Conservation (phyloP, 2,113 vertebrate species). For the Cathartes aura region DNA sequence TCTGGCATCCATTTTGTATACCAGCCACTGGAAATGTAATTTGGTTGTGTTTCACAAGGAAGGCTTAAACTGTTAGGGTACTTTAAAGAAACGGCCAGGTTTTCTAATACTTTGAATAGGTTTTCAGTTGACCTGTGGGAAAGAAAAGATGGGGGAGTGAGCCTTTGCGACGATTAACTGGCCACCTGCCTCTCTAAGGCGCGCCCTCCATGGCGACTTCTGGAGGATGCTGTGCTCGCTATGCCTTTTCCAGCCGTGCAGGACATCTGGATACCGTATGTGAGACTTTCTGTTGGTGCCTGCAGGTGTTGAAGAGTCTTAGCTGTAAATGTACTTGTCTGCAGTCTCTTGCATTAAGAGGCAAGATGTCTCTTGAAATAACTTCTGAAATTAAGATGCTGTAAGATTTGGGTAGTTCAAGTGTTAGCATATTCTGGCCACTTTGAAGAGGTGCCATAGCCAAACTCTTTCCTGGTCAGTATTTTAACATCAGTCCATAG, state of each 20-base stretch:
- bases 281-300: not conserved
- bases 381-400: not conserved
- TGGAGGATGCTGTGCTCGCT: not conserved
- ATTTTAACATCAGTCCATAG: not conserved
- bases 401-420: not conserved
- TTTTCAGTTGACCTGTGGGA: not conserved
- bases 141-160: not conserved
- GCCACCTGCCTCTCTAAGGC: not conserved
- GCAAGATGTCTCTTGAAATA: not conserved
- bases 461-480: not conserved
- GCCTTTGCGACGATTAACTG: not conserved
- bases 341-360: not conserved
- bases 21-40: not conserved
- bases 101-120: not conserved
- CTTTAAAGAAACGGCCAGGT: not conserved
- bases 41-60: not conserved
- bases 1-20: not conserved
- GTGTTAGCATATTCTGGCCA: not conserved
- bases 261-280: not conserved
- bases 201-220: not conserved
- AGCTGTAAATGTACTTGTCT: not conserved
- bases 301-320: not conserved
- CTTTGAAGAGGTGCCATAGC: not conserved
- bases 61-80: not conserved
- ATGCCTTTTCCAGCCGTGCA: not conserved